Conservation (phyloP, 2,888 invertebrate genomes). For the Lissonota sp. region DNA sequence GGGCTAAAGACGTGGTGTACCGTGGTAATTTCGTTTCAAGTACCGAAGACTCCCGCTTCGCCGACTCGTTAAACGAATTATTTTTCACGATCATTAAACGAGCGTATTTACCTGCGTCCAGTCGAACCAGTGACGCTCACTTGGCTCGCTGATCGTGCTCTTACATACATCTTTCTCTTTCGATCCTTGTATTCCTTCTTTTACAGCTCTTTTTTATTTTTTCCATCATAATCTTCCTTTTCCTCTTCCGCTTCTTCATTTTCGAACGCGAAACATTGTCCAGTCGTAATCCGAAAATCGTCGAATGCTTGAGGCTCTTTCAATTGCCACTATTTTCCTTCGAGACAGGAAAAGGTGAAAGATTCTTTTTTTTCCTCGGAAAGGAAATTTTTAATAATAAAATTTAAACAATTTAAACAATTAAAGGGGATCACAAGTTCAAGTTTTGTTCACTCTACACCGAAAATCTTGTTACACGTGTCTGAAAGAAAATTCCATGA, state of each 20-base stretch:
- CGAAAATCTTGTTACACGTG: too few species aligned
- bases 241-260: not conserved
- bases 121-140: too few species aligned
- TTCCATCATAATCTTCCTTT: not conserved
- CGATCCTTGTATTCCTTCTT: too few species aligned
- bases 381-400: too few species aligned
- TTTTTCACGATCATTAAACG: slow-evolving; percentile 2
- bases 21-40: slow-evolving; percentile 1
- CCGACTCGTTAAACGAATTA: not conserved
- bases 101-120: too few species aligned
- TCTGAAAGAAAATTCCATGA: too few species aligned
- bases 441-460: too few species aligned
- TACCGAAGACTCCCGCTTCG: slow-evolving; percentile 11
- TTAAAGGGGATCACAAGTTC: too few species aligned
- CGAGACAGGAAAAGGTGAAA: not conserved
- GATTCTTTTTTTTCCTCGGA: not conserved
- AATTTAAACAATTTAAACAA: too few species aligned
- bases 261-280: slow-evolving; percentile 9
- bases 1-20: not conserved
- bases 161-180: too few species aligned
- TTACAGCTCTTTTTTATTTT: not conserved
- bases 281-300: not conserved
- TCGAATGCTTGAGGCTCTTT: not conserved
- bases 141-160: too few species aligned
- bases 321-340: not conserved